Percentiles rank a stretch among this genome's conserved stretches.
phyloP scores from a whole-genome alignment of 2,888 invertebrate species.

The Drosophila barbarae region DNA sequence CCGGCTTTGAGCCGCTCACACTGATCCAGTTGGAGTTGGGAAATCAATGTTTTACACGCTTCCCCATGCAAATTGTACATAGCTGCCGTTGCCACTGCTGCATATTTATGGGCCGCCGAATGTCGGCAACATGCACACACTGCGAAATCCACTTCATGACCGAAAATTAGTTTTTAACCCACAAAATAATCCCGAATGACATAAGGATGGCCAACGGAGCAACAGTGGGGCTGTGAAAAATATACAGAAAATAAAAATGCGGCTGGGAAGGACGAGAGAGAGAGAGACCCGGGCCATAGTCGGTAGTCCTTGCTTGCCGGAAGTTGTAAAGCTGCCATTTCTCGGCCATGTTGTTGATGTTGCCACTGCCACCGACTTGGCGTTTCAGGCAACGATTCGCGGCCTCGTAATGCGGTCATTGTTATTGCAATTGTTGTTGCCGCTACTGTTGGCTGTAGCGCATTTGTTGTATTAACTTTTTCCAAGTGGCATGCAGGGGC shows the following conservation, averaged over 20 bases:
- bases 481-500: conserved; percentile 60
- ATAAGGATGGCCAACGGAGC: conserved; percentile 55
- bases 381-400: conserved; percentile 67
- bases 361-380: conserved; percentile 46
- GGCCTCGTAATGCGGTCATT: conserved; percentile 74
- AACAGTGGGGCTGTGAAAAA: conserved; percentile 10
- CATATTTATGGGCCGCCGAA: conserved; percentile 62
- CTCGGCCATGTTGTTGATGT: conserved; percentile 59
- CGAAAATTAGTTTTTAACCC: conserved; percentile 75
- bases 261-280: conserved; percentile 18
- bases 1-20: conserved; percentile 20
- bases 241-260: conserved; percentile 12
- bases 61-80: conserved; percentile 22
- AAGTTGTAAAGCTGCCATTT: conserved; percentile 78
- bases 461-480: conserved; percentile 74
- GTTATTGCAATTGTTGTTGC: conserved; percentile 45
- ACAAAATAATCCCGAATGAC: conserved; percentile 76
- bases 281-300: conserved; percentile 33
- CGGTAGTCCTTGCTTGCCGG: conserved; percentile 56
- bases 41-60: conserved; percentile 34
- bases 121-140: conserved; percentile 53
- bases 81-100: conserved; percentile 35
- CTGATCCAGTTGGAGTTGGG: conserved; percentile 28
- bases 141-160: conserved; percentile 68
- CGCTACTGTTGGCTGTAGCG: conserved; percentile 54